These are phyloP conservation scores for Thelaira solivaga DNA, from an alignment of 2,888 invertebrate genomes.

Conservation along the genomic window DNA sequence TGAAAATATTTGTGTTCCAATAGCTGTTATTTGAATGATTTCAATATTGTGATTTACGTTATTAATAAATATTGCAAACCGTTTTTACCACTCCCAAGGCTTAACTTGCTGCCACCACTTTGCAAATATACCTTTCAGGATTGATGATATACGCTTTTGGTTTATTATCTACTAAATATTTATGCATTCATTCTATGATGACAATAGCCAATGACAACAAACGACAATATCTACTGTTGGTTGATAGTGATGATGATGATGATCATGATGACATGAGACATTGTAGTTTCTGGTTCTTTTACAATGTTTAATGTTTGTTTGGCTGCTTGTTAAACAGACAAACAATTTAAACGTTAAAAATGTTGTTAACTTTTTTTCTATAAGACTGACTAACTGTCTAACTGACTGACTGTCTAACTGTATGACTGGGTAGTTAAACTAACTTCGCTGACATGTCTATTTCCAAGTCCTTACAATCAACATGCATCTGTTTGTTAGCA, in stretches of 20 bases:
- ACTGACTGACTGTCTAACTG: not conserved
- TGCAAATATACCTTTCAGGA: conserved; percentile 17
- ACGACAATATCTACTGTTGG: conserved; percentile 11
- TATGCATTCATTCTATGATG: conserved; percentile 19
- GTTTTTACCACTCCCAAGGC: not conserved
- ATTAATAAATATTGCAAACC: not conserved
- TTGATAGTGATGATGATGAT: conserved; percentile 12
- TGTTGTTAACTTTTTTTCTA: conserved; percentile 54
- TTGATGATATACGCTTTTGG: conserved; percentile 21
- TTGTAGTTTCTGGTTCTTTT: conserved; percentile 47
- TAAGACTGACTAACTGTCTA: not conserved
- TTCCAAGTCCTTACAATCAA: conserved; percentile 11
- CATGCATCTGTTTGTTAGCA: conserved; percentile 32
- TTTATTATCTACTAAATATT: conserved; percentile 39
- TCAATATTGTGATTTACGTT: not conserved
- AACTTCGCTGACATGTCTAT: conserved; percentile 44
- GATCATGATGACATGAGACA: conserved; percentile 35
- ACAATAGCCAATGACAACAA: conserved; percentile 22
- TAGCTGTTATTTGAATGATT: no score
- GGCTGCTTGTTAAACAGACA: conserved; percentile 42
- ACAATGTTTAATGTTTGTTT: conserved; percentile 21
- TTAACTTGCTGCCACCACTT: not conserved
- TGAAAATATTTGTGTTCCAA: no score
- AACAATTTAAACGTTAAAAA: conserved; percentile 52
- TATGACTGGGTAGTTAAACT: conserved; percentile 18